These are phyloP conservation scores for Chaenodraco wilsoni DNA, from an alignment of 2,797 vertebrate species.

Conservation along the genomic window DNA sequence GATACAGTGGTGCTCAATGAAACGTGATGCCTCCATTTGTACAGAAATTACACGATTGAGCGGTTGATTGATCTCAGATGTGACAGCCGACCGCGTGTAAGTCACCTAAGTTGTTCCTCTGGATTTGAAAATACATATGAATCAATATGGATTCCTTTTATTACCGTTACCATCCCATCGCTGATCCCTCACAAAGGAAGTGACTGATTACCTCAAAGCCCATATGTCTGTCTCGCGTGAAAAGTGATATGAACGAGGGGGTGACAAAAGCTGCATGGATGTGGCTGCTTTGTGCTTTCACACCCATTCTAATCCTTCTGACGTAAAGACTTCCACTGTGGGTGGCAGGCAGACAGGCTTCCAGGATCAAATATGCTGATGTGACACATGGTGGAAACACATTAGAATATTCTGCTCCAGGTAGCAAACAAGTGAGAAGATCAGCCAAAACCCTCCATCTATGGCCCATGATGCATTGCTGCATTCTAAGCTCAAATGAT, in stretches of 20 bases:
- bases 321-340: conserved; percentile 52
- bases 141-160: neutral
- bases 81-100: conserved; percentile 43
- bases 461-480: neutral
- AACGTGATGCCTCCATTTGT: conserved; percentile 49
- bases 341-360: conserved; percentile 50
- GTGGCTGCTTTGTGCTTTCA: conserved; percentile 60
- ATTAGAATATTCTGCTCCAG: neutral
- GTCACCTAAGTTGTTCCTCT: conserved; percentile 30
- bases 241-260: conserved; percentile 43
- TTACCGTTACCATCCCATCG: neutral
- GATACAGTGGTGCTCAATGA: conserved; percentile 43
- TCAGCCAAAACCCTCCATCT: neutral
- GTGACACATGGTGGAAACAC: neutral
- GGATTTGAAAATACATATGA: neutral
- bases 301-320: conserved; percentile 74
- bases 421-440: conserved; percentile 4
- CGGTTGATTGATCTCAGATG: conserved; percentile 53
- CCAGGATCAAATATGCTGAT: neutral
- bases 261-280: conserved; percentile 54
- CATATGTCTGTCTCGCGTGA: conserved; percentile 1
- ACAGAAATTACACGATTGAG: conserved; percentile 25
- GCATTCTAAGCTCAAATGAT: neutral
- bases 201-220: neutral
- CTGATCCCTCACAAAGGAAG: conserved; percentile 13